Evolutionary conservation across 35 echinoderm and acorn worm genomes (phyloP).

Genomic region (Apostichopus californicus): DNA sequence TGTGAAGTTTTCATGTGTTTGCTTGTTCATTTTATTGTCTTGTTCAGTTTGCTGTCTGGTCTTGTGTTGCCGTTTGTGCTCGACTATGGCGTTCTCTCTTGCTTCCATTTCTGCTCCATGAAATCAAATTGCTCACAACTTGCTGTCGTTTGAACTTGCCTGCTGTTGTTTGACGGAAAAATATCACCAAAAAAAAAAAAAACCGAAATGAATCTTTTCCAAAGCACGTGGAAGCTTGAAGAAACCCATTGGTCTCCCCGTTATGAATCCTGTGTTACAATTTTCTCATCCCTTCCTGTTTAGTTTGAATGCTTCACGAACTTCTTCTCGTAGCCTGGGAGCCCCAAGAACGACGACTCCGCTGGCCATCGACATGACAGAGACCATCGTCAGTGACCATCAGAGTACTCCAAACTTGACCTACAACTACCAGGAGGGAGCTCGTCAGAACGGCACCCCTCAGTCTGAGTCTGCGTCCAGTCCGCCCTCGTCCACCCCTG

Average conservation of each 20-base stretch:
- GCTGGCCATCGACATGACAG: slow-evolving; percentile 88
- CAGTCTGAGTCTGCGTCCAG: slow-evolving; percentile 70
- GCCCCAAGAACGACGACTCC: slow-evolving; percentile 96
- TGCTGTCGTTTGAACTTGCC: background rate
- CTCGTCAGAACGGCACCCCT: slow-evolving; percentile 59
- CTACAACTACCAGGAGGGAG: slow-evolving; percentile 63
- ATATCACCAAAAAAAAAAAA: too few species aligned
- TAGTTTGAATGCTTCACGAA: slow-evolving; percentile 80
- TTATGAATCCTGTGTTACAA: background rate
- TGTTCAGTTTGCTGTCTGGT: too few species aligned
- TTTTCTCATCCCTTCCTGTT: slow-evolving; percentile 39
- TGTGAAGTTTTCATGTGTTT: too few species aligned
- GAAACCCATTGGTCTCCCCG: background rate
- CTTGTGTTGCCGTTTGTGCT: too few species aligned
- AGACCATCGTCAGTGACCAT: slow-evolving; percentile 81
- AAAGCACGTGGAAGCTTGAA: background rate
- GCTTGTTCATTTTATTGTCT: too few species aligned
- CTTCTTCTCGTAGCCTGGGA: slow-evolving; percentile 93
- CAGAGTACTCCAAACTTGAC: slow-evolving; percentile 84
- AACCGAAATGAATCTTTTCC: background rate
- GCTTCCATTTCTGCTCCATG: too few species aligned
- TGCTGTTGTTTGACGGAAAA: background rate
- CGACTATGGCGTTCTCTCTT: too few species aligned
- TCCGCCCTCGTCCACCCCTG: slow-evolving; percentile 87
- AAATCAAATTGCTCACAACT: background rate